Evolutionary conservation across 1,140 invertebrate species (phyloP).

Genomic region (Heterodera carotae): DNA sequence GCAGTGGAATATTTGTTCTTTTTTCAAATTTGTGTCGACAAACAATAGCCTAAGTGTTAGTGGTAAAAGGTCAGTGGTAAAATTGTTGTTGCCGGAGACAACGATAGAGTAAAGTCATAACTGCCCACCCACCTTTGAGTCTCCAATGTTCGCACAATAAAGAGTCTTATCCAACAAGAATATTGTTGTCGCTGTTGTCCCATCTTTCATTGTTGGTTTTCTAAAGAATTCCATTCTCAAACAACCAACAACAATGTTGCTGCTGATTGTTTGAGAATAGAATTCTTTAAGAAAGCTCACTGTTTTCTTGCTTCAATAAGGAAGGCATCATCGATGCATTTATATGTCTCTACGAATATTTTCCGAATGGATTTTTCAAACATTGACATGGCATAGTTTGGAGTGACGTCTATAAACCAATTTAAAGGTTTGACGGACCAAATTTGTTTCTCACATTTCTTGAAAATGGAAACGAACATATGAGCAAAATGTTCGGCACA

Average conservation of each 20-base stretch:
- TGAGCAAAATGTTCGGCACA: slow-evolving; percentile 66
- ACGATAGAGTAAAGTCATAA: too few relatives aligned
- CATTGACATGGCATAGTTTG: slow-evolving; percentile 15
- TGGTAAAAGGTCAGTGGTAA: too few relatives aligned
- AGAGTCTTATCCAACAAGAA: slow-evolving; percentile 67
- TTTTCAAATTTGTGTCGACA: slow-evolving; percentile 66
- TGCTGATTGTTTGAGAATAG: too few relatives aligned
- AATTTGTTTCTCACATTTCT: slow-evolving; percentile 42
- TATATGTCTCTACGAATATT: slow-evolving; percentile 67
- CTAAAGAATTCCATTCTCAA: not conserved
- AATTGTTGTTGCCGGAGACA: too few relatives aligned
- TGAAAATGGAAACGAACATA: slow-evolving; percentile 45
- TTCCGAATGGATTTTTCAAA: slow-evolving; percentile 69
- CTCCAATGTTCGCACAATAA: slow-evolving; percentile 69
- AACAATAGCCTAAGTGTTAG: slow-evolving; percentile 68
- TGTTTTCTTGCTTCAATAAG: slow-evolving; percentile 67
- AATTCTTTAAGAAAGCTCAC: slow-evolving; percentile 50
- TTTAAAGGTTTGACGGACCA: not conserved
- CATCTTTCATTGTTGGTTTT: slow-evolving; percentile 69
- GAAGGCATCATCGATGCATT: slow-evolving; percentile 70
- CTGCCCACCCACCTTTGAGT: slow-evolving; percentile 68
- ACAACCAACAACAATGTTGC: too few relatives aligned
- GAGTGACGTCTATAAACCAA: slow-evolving; percentile 29
- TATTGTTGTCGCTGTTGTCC: slow-evolving; percentile 68
- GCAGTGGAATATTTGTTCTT: slow-evolving; percentile 62